Evolutionary conservation across 2,113 vertebrate species (phyloP).

Genomic region (Meles meles): DNA sequence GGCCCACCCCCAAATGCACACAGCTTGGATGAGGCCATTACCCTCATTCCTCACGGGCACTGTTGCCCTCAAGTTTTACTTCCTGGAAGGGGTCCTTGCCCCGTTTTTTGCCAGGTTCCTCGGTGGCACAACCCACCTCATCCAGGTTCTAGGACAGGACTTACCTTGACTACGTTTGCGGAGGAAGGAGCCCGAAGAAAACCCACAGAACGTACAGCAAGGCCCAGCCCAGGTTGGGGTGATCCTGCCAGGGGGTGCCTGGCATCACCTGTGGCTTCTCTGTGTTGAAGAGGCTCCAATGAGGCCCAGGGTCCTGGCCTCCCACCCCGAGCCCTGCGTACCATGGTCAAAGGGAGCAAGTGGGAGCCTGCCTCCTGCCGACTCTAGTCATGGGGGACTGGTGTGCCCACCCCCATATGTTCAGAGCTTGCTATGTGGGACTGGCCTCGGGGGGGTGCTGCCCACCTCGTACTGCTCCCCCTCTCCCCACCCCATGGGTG

Average conservation of each 20-base stretch:
- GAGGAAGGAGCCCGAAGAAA: background rate
- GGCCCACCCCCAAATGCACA: background rate
- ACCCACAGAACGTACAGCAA: background rate
- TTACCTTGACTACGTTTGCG: background rate
- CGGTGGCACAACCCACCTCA: background rate
- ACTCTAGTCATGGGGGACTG: background rate
- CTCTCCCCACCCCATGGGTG: background rate
- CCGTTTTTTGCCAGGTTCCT: background rate
- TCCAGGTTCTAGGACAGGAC: background rate
- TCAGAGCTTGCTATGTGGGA: background rate
- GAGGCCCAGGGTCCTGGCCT: background rate
- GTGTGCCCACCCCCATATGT: background rate
- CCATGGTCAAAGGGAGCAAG: background rate
- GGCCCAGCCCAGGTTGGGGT: background rate
- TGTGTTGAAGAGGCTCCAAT: background rate
- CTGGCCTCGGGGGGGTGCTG: background rate
- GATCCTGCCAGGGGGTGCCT: accelerated
- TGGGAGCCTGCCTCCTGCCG: background rate
- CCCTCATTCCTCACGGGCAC: background rate
- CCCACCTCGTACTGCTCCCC: too few species aligned
- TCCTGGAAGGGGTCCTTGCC: background rate
- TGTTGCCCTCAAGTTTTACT: background rate
- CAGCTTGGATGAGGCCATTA: background rate
- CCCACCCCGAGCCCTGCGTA: background rate
- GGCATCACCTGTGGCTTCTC: background rate